Conservation (phyloP, 2,797 vertebrate species). For the Schizopygopsis malacanthus region DNA sequence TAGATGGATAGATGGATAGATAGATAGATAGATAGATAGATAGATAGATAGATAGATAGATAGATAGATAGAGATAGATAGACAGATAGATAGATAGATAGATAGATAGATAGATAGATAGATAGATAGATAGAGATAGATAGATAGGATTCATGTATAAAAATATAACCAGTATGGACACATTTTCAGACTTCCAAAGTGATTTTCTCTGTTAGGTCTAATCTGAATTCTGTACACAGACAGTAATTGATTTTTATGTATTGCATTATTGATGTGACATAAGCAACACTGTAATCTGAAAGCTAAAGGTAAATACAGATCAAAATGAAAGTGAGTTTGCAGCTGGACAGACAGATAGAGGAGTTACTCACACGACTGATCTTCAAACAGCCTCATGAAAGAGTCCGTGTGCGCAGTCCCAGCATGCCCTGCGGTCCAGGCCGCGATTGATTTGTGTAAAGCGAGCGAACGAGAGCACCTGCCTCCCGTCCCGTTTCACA, state of each 20-base stretch:
- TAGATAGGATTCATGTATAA: not conserved
- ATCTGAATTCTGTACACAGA: not conserved
- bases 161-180: not conserved
- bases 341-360: not conserved
- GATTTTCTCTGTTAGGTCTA: not conserved
- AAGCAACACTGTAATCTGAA: not conserved
- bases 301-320: slow-evolving; percentile 19
- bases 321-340: not conserved
- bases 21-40: not conserved
- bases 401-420: slow-evolving; percentile 12
- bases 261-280: slow-evolving; percentile 21
- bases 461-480: slow-evolving; percentile 14
- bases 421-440: slow-evolving; percentile 1
- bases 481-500: slow-evolving; percentile 16
- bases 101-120: not conserved
- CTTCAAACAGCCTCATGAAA: slow-evolving; percentile 28
- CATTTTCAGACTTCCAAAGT: not conserved
- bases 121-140: not conserved
- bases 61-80: not conserved
- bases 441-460: slow-evolving; percentile 24
- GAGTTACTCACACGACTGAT: not conserved
- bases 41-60: too few species aligned
- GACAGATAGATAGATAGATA: not conserved
- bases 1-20: too few species aligned
- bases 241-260: not conserved